phyloP scores from a whole-genome alignment of 2,113 vertebrate species.

The Thunnus maccoyii region DNA sequence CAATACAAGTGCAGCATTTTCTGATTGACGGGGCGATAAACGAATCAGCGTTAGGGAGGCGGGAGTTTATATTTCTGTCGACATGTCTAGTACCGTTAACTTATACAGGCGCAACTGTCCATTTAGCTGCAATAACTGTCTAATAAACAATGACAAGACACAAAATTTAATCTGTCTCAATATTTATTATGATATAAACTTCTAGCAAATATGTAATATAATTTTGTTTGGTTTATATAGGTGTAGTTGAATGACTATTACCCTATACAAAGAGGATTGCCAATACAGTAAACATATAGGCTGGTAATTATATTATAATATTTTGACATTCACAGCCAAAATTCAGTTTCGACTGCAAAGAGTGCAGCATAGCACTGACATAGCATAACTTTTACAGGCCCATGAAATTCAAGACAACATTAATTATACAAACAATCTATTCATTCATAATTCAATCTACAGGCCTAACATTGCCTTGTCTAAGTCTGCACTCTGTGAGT shows the following conservation, averaged over 20 bases:
- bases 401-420: slow-evolving; percentile 47
- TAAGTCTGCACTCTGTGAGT: slow-evolving; percentile 40
- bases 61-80: neutral
- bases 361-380: slow-evolving; percentile 7
- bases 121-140: neutral
- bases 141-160: neutral
- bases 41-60: slow-evolving; percentile 46
- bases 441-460: slow-evolving; percentile 64
- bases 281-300: too few species aligned
- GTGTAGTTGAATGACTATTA: too few species aligned
- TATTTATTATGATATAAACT: neutral
- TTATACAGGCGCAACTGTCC: neutral
- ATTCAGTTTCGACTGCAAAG: neutral
- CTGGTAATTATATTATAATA: too few species aligned
- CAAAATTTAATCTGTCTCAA: neutral
- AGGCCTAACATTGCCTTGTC: slow-evolving; percentile 18
- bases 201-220: too few species aligned
- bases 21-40: neutral
- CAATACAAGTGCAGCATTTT: slow-evolving; percentile 32
- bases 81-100: slow-evolving; percentile 43
- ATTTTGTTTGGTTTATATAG: too few species aligned
- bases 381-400: slow-evolving; percentile 21
- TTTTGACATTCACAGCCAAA: neutral
- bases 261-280: too few species aligned
- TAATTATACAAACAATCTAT: slow-evolving; percentile 61